Conservation (phyloP, 2,888 invertebrate species). For the Lithophane semibrunnea region DNA sequence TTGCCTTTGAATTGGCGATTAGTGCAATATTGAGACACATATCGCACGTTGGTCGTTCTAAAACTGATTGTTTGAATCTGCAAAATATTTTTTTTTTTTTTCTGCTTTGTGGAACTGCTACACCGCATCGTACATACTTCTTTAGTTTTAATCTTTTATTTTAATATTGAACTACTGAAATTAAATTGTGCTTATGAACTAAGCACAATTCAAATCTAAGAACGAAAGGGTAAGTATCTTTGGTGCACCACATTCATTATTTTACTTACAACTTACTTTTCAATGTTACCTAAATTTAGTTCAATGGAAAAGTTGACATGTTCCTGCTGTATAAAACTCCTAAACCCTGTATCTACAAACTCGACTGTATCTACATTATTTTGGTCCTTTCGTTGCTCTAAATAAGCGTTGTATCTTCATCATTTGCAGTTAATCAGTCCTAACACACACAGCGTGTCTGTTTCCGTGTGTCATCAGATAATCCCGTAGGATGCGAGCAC, state of each 20-base stretch:
- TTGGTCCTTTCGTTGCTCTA: not conserved
- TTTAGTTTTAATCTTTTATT: not conserved
- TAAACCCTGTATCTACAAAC: not conserved
- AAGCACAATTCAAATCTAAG: too few species aligned
- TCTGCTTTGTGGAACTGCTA: not conserved
- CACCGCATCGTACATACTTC: not conserved
- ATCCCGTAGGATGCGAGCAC: conserved; percentile 75
- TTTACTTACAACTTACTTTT: not conserved
- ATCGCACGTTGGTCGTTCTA: not conserved
- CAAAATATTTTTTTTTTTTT: not conserved
- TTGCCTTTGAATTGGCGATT: not conserved
- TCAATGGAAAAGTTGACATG: not conserved
- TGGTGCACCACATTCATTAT: not conserved
- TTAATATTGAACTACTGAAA: not conserved
- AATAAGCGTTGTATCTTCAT: conserved; percentile 23
- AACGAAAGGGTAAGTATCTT: not conserved
- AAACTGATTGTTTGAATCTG: not conserved
- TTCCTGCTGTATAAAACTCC: not conserved
- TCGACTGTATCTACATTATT: not conserved
- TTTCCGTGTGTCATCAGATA: conserved; percentile 55
- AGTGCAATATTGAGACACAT: not conserved
- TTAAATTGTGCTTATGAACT: not conserved
- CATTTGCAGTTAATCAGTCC: conserved; percentile 58
- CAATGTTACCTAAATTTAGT: not conserved
- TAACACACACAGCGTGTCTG: conserved; percentile 56